A percentile compares a stretch with the other conserved stretches of the same genome.
These are phyloP conservation scores for Leptodactylus fuscus DNA, from an alignment of 2,113 vertebrate species.

Conservation along the genomic window DNA sequence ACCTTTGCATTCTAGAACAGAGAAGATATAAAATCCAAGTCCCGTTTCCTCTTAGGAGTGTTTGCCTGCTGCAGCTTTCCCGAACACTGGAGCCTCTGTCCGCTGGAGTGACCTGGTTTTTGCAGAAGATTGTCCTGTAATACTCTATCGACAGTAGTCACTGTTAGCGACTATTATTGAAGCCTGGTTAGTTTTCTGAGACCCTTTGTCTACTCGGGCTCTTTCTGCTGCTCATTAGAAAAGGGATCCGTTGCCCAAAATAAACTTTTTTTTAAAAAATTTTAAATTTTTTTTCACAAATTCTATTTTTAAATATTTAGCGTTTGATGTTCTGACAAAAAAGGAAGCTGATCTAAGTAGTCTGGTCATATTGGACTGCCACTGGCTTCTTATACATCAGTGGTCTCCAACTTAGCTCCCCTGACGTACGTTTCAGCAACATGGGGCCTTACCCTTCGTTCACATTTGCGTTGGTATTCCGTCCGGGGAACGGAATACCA, in stretches of 20 bases:
- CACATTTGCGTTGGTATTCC: no score
- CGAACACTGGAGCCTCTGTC: constrained; percentile 26
- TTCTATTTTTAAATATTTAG: not conserved
- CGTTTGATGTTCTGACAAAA: not conserved
- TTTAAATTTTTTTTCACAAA: not conserved
- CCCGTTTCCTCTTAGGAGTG: not conserved
- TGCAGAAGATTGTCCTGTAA: constrained; percentile 64
- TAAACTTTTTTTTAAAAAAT: not conserved
- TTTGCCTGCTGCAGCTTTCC: not conserved
- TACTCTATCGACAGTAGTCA: constrained; percentile 62
- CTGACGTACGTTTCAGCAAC: no score
- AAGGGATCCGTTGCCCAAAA: constrained; percentile 2
- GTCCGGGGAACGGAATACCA: no score
- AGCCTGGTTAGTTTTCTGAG: constrained; percentile 70
- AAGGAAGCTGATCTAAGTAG: not conserved
- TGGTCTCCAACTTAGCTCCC: not conserved
- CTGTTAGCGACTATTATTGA: constrained; percentile 64
- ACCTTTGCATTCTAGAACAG: constrained; percentile 42
- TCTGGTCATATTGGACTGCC: no score
- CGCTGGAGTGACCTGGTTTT: constrained; percentile 63
- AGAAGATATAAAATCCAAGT: not conserved
- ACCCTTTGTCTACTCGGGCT: constrained; percentile 53
- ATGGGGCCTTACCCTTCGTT: no score
- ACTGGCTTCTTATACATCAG: not conserved
- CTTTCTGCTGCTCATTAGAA: constrained; percentile 5